These are phyloP conservation scores for Drosophila grimshawi DNA, from an alignment of 1,140 invertebrate species.

Conservation along the genomic window DNA sequence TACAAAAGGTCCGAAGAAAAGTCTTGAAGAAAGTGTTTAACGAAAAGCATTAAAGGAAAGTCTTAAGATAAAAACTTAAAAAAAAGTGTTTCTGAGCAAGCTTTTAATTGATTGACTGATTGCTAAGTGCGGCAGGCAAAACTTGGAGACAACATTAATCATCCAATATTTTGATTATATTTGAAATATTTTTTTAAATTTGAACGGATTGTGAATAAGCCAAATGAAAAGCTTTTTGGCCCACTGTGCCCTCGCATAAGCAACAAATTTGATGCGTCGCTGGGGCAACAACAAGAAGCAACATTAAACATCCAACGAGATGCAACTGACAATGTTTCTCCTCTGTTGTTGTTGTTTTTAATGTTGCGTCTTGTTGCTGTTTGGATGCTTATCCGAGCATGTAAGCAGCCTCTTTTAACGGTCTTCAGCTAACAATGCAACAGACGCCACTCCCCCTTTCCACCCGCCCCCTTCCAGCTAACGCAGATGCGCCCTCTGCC, in stretches of 20 bases:
- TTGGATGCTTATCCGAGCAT: conserved; percentile 48
- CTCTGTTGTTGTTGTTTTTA: conserved; percentile 6
- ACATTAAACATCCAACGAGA: conserved; percentile 23
- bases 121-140: too few species aligned
- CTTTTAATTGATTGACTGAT: too few species aligned
- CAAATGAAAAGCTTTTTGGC: too few species aligned
- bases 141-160: not conserved
- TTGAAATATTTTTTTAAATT: too few species aligned
- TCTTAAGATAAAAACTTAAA: not conserved
- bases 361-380: conserved; percentile 14
- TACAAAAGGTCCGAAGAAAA: too few species aligned
- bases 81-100: not conserved
- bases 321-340: conserved; percentile 33
- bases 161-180: not conserved
- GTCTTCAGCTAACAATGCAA: conserved; percentile 24
- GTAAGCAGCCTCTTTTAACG: conserved; percentile 40
- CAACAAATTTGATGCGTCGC: conserved; percentile 18
- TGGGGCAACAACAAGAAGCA: conserved; percentile 15
- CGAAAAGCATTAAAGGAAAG: too few species aligned
- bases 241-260: conserved; percentile 22
- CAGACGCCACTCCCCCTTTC: too few species aligned
- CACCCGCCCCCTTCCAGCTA: not conserved
- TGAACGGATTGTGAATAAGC: too few species aligned
- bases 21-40: too few species aligned
- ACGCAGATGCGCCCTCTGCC: conserved; percentile 11